Percentiles rank a stretch among this genome's conserved stretches.
phyloP scores from a whole-genome alignment of 2,113 vertebrate species.

The Gambusia holbrooki region DNA sequence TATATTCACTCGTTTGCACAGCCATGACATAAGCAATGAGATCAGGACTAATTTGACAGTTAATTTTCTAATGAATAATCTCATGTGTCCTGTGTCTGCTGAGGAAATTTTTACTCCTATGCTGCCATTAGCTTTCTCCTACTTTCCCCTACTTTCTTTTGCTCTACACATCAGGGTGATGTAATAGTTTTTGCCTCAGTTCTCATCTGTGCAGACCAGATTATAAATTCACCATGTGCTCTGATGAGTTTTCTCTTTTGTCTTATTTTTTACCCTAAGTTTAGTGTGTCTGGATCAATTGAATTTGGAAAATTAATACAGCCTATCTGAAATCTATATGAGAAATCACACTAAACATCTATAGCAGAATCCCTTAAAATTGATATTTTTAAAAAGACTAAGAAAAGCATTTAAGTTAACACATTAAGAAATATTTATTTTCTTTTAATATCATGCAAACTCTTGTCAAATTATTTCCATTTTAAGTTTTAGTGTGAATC shows the following conservation, averaged over 20 bases:
- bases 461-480: not conserved
- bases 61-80: constrained; percentile 55
- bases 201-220: not conserved
- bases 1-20: constrained; percentile 48
- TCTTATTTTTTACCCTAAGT: not conserved
- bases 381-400: too few relatives aligned
- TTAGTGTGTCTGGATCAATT: not conserved
- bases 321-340: not conserved
- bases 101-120: constrained; percentile 32
- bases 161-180: not conserved
- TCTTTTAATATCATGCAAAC: not conserved
- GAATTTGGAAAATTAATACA: not conserved
- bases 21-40: constrained; percentile 77
- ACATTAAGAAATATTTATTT: not conserved
- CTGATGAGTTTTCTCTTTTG: not conserved
- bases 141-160: not conserved
- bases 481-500: too few relatives aligned
- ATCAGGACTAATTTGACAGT: constrained; percentile 68
- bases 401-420: not conserved
- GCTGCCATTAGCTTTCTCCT: not conserved
- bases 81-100: constrained; percentile 12
- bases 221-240: not conserved
- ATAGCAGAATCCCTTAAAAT: not conserved
- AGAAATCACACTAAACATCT: not conserved
- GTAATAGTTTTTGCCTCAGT: not conserved